phyloP scores from a whole-genome alignment of 2,797 vertebrate species.

The Cynodonichthys magdalenae region DNA sequence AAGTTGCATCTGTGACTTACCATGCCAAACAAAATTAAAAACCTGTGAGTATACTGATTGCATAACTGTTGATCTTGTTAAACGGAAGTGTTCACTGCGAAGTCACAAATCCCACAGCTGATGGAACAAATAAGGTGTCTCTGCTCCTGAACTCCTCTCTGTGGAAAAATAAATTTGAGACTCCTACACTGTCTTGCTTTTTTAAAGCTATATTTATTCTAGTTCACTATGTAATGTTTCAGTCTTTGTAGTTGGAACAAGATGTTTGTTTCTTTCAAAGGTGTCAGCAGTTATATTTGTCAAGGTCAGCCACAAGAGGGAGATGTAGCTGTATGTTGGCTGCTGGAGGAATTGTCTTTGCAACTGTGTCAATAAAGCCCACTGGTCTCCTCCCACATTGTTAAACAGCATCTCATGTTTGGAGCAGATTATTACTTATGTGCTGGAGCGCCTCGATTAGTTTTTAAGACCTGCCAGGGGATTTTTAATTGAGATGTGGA shows the following conservation, averaged over 20 bases:
- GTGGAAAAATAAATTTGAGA: background rate
- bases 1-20: constrained; percentile 15
- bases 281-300: constrained; percentile 33
- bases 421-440: background rate
- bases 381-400: constrained; percentile 13
- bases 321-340: constrained; percentile 31
- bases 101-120: constrained; percentile 4
- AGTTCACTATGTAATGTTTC: background rate
- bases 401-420: constrained; percentile 11
- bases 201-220: background rate
- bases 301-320: constrained; percentile 69
- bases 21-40: constrained; percentile 17
- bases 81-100: background rate
- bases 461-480: constrained; percentile 5
- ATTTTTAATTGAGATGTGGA: constrained; percentile 17
- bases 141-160: constrained; percentile 10
- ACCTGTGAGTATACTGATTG: constrained; percentile 25
- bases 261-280: constrained; percentile 2
- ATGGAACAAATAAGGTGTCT: constrained; percentile 14
- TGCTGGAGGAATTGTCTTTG: constrained; percentile 23
- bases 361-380: constrained; percentile 20
- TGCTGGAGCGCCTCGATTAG: background rate
- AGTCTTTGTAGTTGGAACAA: background rate
- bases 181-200: background rate
- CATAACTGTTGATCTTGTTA: constrained; percentile 21